Evolutionary conservation across 1,140 invertebrate genomes (phyloP), one percentile per base, ranked within the genome.

Genomic region (Drosophila cardini): DNA sequence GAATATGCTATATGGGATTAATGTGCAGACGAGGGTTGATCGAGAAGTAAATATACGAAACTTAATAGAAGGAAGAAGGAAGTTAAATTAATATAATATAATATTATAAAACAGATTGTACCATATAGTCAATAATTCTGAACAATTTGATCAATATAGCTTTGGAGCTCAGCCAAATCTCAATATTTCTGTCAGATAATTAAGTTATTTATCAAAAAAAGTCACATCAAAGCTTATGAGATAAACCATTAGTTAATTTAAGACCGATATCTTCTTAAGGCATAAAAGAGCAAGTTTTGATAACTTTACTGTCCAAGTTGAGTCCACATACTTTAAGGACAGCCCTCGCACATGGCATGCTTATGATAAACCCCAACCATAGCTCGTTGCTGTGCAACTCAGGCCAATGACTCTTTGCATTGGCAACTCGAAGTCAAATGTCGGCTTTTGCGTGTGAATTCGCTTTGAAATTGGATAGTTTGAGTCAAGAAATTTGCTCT

Each of bases 401-500:
- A 58, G 68, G 68, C 68, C 68, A 71, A 71, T 71, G 68, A 71
- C 68, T 64, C 68, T 64, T 56, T 55, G 34, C 58, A 21, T 36
- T 36, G n/a, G n/a, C 43, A 16, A 4, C 43, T 34, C 6, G 21
- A 36, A 40, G 32, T 16, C 50, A 16, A 18, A 2, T 42, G 72
- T 61, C 84, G 84, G 84, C 84, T 48, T 89, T 87, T 80, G 80
- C 84, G 85, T 87, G 84, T 84, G 85, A 90, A 87, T 63, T 64
- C 46, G 30, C 84, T 87, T 87, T 87, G 84, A 87, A 84, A 87
- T 87, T 72, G 68, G 73, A 87, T 89, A 84, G 43, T 26, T 60
- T 68, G 30, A 52, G 48, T 52, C 0, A 13, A 52, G 48, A 34
- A 34, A 52, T 69, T 53, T 62, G 56, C 57, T 61, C 61, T 69